These are phyloP conservation scores for Caloenas nicobarica DNA, from an alignment of 2,113 vertebrate species.

Conservation along the genomic window DNA sequence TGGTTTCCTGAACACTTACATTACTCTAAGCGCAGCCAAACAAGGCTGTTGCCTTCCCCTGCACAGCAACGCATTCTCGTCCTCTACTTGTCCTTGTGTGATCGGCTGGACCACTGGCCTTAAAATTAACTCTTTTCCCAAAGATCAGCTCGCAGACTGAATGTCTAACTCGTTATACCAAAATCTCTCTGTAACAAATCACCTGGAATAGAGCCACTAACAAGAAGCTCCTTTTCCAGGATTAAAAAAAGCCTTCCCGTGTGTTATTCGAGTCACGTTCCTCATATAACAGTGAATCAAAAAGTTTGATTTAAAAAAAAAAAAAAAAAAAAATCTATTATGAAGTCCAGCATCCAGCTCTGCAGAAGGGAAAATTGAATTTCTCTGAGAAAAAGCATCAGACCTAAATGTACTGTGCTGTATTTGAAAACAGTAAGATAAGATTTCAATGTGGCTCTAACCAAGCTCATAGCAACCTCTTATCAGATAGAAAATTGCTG, in stretches of 20 bases:
- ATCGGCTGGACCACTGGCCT: neutral
- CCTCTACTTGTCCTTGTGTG: neutral
- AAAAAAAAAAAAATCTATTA: neutral
- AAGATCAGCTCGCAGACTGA: neutral
- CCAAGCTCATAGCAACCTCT: neutral
- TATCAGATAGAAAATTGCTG: neutral
- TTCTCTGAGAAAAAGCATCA: neutral
- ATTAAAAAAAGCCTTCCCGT: neutral
- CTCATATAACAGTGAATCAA: neutral
- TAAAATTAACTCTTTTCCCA: neutral
- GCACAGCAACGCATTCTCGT: rapidly evolving
- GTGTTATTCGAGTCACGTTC: neutral
- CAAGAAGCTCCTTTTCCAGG: neutral
- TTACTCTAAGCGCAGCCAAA: neutral
- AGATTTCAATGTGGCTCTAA: neutral
- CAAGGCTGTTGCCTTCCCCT: neutral
- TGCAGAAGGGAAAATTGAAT: neutral
- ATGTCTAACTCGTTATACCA: neutral
- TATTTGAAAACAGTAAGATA: neutral
- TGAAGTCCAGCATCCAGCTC: neutral
- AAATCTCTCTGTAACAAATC: neutral
- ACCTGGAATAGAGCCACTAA: neutral
- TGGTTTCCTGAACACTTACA: neutral
- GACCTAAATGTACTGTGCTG: neutral
- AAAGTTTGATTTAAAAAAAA: neutral